Evolutionary conservation across 2,113 vertebrate species (phyloP).

Genomic region (Macrotis lagotis): DNA sequence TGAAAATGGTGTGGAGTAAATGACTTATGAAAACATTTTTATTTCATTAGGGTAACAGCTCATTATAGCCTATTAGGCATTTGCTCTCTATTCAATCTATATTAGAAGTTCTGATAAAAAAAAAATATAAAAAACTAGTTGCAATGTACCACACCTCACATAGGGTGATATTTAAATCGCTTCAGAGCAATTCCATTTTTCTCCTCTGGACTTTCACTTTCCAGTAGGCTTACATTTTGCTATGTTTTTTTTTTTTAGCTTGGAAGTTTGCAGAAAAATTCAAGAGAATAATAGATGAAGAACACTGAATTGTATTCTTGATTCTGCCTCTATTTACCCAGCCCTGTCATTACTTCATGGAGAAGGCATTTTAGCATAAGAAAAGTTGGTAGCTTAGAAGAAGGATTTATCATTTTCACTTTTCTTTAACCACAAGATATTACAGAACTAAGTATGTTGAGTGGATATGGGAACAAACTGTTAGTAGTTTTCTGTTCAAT

Average conservation of each 20-base stretch:
- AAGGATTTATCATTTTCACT: not conserved
- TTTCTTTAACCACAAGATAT: not conserved
- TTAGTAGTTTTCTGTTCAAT: not conserved
- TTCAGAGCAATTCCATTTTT: not conserved
- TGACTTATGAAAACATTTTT: not conserved
- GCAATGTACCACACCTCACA: not conserved
- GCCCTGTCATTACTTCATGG: not conserved
- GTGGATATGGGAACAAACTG: not conserved
- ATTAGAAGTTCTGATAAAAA: not conserved
- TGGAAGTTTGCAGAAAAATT: not conserved
- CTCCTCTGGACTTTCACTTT: not conserved
- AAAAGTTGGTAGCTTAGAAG: not conserved
- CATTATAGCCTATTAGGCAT: not conserved
- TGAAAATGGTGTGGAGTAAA: not conserved
- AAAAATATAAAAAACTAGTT: not conserved
- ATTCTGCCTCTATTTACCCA: not conserved
- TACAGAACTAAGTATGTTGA: not conserved
- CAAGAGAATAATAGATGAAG: not conserved
- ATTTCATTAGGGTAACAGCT: not conserved
- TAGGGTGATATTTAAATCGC: not conserved
- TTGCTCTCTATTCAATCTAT: not conserved
- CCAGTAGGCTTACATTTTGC: not conserved
- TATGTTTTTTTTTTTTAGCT: not conserved
- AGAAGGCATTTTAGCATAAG: not conserved
- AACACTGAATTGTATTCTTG: not conserved